Base-by-base conservation (phyloP, 30 jellyfish, hydroid and myxozoan species). In the Clytia hemisphaerica region DNA sequence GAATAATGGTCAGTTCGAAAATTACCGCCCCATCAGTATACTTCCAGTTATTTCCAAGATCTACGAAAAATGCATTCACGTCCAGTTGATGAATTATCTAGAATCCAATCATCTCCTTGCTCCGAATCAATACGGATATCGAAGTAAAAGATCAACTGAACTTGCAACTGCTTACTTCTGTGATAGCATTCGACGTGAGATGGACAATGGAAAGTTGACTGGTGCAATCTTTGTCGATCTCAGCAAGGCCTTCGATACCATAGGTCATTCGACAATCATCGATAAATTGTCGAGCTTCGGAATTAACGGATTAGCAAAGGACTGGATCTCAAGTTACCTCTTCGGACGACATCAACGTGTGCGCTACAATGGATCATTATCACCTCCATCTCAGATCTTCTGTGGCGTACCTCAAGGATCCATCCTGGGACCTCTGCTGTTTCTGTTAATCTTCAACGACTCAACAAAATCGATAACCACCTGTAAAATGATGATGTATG, bases 41-140 rank as follows among this genome's bases (percentile, higher is more conserved):
- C 83, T 77, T 61, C 85, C 85, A 53, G 80, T 51, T 22, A 66
- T 77, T 35, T 77, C 77, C 26, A 77, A 77, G n/a, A n/a, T n/a
- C n/a, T n/a, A n/a, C n/a, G n/a, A n/a, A n/a, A n/a, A n/a, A n/a
- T n/a, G n/a, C n/a, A 51, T 37, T 64, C 84, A 68, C 47, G 47
- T 29, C 27, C 83, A 53, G 74, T 5, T 71, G 37, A 71, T 71
- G 83, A 50, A 71, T 51, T 71, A 50, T 51, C 83, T 71, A 22
- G 82, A 71, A 50, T 37, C 79, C 80, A 54, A 71, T 68, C 10
- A 77, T 6, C 31, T 77, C 62, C 48, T 66, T 46, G 61, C 78
- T 37, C 51, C 84, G 22, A 51, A 47, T 44, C 85, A 77, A 46
- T 77, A 64, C 54, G 92, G 92, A 38, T 77, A 6, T 51, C 58